Percentiles rank a stretch among this genome's conserved stretches.
These are phyloP conservation scores for Cephus nigrinus DNA, from an alignment of 2,888 invertebrate species.

Conservation along the genomic window DNA sequence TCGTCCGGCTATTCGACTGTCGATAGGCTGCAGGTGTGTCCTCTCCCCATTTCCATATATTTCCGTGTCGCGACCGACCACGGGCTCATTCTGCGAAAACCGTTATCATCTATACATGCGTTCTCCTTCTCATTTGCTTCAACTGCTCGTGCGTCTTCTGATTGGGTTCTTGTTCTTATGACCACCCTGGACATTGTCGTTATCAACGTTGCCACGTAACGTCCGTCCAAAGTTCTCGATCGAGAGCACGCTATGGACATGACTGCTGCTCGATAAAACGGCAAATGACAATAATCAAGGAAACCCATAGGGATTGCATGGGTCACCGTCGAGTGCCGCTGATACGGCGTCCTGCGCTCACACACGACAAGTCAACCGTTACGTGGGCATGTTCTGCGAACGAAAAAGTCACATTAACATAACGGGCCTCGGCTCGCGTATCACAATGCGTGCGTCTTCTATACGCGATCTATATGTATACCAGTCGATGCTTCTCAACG, in stretches of 20 bases:
- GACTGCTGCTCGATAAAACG: too few relatives aligned
- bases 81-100: too few relatives aligned
- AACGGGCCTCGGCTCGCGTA: constrained; percentile 52
- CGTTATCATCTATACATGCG: too few relatives aligned
- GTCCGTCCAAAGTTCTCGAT: not conserved
- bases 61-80: too few relatives aligned
- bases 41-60: too few relatives aligned
- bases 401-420: constrained; percentile 61
- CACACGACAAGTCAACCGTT: constrained; percentile 59
- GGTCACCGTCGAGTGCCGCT: constrained; percentile 18
- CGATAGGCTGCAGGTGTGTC: constrained; percentile 13
- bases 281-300: constrained; percentile 3
- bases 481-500: too few relatives aligned
- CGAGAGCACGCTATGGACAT: constrained; percentile 7
- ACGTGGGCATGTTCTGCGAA: constrained; percentile 50
- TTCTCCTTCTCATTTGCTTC: too few relatives aligned
- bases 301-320: not conserved
- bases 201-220: not conserved
- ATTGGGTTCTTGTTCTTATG: too few relatives aligned
- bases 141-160: too few relatives aligned
- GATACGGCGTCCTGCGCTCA: constrained; percentile 52
- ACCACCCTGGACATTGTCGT: too few relatives aligned
- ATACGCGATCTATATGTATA: not conserved
- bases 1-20: not conserved
- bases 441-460: constrained; percentile 24